Evolutionary conservation across 2,113 vertebrate species (phyloP).

Genomic region (Etheostoma spectabile): DNA sequence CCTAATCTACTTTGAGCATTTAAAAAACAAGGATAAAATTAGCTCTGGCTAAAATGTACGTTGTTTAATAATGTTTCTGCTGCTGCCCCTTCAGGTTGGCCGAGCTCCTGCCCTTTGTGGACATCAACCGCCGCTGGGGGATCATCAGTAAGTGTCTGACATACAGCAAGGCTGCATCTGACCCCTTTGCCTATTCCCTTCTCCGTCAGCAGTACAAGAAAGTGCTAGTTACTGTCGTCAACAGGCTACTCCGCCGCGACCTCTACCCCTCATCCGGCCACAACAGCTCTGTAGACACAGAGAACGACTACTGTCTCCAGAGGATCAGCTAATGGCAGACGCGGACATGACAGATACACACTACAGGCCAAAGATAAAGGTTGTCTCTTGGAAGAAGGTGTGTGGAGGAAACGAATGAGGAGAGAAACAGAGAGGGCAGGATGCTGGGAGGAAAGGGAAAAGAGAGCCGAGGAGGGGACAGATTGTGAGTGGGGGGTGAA

Average conservation of each 20-base stretch:
- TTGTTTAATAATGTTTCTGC: conserved; percentile 29
- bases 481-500: conserved; percentile 56
- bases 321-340: conserved; percentile 82
- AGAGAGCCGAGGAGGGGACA: conserved; percentile 47
- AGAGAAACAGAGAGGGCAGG: conserved; percentile 39
- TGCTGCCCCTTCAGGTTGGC: conserved; percentile 83
- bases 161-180: conserved; percentile 89
- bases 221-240: conserved; percentile 85
- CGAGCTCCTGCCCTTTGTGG: conserved; percentile 87
- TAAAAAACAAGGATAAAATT: background rate
- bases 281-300: conserved; percentile 88
- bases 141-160: conserved; percentile 90
- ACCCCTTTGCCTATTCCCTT: conserved; percentile 88
- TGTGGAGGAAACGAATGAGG: conserved; percentile 37
- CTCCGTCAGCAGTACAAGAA: conserved; percentile 89
- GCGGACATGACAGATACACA: conserved; percentile 46
- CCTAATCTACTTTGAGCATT: background rate
- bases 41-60: background rate
- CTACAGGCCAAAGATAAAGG: conserved; percentile 53
- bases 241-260: conserved; percentile 87
- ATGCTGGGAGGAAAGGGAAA: conserved; percentile 54
- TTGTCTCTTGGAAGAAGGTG: conserved; percentile 50
- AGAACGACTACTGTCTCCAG: conserved; percentile 89
- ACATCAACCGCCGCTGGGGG: conserved; percentile 88
- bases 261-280: conserved; percentile 88